Conservation (phyloP, 1,140 invertebrate genomes). For the Drosophila tsacasi region DNA sequence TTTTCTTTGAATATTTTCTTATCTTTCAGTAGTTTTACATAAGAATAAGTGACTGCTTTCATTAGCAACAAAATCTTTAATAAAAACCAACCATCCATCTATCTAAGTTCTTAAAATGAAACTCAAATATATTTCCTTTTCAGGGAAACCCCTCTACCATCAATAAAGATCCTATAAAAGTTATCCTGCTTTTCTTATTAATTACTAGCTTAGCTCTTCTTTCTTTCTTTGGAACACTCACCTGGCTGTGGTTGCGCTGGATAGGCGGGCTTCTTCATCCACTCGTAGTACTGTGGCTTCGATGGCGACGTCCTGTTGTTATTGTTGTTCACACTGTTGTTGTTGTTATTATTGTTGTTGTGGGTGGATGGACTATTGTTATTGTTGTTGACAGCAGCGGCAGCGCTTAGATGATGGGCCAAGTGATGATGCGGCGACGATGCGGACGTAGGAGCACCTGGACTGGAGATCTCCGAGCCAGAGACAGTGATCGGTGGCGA, state of each 20-base stretch:
- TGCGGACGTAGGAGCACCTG: constrained; percentile 86
- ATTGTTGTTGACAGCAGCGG: constrained; percentile 64
- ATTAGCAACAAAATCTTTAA: background rate
- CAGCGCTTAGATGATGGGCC: constrained; percentile 69
- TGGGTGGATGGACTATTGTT: constrained; percentile 76
- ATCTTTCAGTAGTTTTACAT: background rate
- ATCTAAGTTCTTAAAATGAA: background rate
- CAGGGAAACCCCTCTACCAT: background rate
- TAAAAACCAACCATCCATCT: background rate
- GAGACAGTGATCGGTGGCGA: constrained; percentile 88
- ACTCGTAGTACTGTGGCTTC: constrained; percentile 93
- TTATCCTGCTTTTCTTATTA: background rate
- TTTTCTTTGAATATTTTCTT: background rate
- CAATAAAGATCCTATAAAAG: background rate
- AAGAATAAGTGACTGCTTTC: background rate
- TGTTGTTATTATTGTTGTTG: constrained; percentile 75
- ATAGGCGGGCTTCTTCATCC: constrained; percentile 95
- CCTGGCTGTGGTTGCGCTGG: constrained; percentile 93
- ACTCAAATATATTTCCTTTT: background rate
- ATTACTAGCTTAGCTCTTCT: background rate
- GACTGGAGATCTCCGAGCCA: constrained; percentile 89
- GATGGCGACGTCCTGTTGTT: constrained; percentile 87
- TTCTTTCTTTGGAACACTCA: constrained; percentile 85
- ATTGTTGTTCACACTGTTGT: constrained; percentile 71
- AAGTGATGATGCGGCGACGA: constrained; percentile 80